phyloP scores from a whole-genome alignment of 2,113 vertebrate genomes.

The Stercorarius parasiticus region DNA sequence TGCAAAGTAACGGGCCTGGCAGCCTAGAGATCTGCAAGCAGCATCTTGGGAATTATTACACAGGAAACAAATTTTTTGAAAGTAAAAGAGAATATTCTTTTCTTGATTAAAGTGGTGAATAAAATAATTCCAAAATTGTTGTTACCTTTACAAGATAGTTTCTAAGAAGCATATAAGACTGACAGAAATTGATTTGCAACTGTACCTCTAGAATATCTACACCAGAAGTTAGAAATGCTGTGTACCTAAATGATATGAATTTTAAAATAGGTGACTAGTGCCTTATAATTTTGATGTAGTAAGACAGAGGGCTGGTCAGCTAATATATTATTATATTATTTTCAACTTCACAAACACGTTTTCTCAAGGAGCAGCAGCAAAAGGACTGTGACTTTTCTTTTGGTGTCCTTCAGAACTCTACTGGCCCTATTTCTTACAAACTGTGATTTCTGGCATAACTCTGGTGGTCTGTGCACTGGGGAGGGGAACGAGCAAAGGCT shows the following conservation, averaged over 20 bases:
- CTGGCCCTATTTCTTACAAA: neutral
- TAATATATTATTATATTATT: neutral
- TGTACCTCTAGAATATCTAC: neutral
- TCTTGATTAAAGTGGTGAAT: neutral
- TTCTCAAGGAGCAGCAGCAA: neutral
- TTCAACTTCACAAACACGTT: neutral
- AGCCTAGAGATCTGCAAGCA: neutral
- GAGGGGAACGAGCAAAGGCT: neutral
- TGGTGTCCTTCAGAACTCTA: neutral
- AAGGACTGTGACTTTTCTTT: neutral
- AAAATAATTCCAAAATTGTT: neutral
- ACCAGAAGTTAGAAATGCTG: neutral
- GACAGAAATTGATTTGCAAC: neutral
- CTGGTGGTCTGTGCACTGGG: neutral
- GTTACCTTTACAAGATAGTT: neutral
- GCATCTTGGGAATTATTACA: neutral
- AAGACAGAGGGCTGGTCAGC: neutral
- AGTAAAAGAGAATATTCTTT: neutral
- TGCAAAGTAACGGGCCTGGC: neutral
- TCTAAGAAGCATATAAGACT: neutral
- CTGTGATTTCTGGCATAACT: neutral
- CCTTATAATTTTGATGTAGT: neutral
- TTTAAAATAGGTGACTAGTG: neutral
- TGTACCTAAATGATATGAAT: neutral
- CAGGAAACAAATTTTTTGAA: neutral